phyloP scores from a whole-genome alignment of 1,140 invertebrate genomes.

The Bombyx mandarina region DNA sequence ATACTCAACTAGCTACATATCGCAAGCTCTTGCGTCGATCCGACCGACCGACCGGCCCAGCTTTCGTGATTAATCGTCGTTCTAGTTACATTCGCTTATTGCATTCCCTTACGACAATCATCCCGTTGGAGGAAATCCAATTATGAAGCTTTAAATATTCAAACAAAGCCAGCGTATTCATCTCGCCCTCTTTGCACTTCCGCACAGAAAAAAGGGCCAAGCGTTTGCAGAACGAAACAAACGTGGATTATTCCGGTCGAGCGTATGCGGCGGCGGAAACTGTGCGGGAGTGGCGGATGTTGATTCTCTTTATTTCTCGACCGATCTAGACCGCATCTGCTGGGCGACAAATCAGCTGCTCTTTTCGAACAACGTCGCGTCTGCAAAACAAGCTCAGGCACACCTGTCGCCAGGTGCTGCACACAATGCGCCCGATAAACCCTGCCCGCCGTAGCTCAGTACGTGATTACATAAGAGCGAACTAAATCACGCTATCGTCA shows the following conservation, averaged over 20 bases:
- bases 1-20: constrained; percentile 46
- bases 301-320: constrained; percentile 49
- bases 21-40: constrained; percentile 55
- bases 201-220: constrained; percentile 55
- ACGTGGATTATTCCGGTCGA: constrained; percentile 49
- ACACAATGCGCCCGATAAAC: neutral
- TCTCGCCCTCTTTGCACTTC: constrained; percentile 48
- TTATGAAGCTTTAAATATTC: neutral
- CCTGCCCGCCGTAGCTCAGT: constrained; percentile 5
- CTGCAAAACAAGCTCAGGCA: constrained; percentile 30
- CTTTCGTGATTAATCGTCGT: constrained; percentile 50
- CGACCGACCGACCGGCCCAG: constrained; percentile 19
- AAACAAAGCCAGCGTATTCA: constrained; percentile 15
- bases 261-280: constrained; percentile 49
- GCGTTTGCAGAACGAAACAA: constrained; percentile 57
- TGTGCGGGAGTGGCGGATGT: constrained; percentile 55
- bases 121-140: neutral
- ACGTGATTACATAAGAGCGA: neutral
- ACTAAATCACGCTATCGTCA: neutral
- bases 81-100: constrained; percentile 32
- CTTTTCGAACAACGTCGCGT: constrained; percentile 48
- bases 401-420: constrained; percentile 59
- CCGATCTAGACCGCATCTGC: constrained; percentile 63
- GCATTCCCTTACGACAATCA: constrained; percentile 15
- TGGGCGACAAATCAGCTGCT: constrained; percentile 58